Percentiles rank a stretch among this genome's conserved stretches.
These are phyloP conservation scores for Nomada fabriciana DNA, from an alignment of 2,888 invertebrate genomes.

Conservation along the genomic window DNA sequence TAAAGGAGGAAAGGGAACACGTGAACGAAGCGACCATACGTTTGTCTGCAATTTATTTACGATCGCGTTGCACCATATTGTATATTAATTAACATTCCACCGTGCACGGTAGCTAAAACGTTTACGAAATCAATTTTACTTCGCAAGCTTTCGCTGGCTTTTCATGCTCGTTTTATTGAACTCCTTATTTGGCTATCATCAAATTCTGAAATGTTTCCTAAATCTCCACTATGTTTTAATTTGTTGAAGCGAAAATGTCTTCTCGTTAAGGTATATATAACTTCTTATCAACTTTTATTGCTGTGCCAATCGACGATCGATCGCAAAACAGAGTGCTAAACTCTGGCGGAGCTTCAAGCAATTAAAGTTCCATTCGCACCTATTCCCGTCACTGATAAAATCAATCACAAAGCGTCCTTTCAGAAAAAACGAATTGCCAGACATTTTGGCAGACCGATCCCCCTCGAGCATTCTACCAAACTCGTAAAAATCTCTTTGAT, in stretches of 20 bases:
- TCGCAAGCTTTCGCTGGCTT: background rate
- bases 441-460: constrained; percentile 36
- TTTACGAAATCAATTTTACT: background rate
- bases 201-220: no score
- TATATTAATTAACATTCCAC: constrained; percentile 30
- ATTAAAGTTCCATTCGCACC: constrained; percentile 34
- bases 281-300: background rate
- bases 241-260: no score
- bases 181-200: no score
- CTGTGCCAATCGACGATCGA: background rate
- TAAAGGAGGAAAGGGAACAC: constrained; percentile 20
- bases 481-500: constrained; percentile 58
- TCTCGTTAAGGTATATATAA: background rate
- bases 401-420: constrained; percentile 24
- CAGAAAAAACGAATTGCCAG: constrained; percentile 34
- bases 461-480: constrained; percentile 34
- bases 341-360: constrained; percentile 24
- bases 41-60: constrained; percentile 28
- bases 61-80: background rate
- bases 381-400: constrained; percentile 6
- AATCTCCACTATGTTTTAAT: no score
- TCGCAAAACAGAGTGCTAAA: background rate
- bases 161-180: no score
- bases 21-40: constrained; percentile 11
- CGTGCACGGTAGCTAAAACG: background rate